phyloP scores from a whole-genome alignment of 2,113 vertebrate genomes.

The Pseudorectes ferrugineus region DNA sequence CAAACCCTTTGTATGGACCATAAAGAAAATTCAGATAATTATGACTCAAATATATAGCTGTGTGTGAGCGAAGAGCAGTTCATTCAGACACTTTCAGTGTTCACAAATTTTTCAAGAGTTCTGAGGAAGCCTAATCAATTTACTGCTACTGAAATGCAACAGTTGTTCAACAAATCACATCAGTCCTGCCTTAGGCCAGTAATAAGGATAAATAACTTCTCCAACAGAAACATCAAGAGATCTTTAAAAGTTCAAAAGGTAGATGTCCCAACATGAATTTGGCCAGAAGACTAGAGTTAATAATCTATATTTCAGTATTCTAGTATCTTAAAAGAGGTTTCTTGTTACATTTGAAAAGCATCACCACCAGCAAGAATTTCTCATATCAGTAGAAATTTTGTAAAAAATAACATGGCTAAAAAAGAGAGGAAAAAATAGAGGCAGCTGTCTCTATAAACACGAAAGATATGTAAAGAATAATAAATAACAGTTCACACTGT shows the following conservation, averaged over 20 bases:
- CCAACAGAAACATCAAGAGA: not conserved
- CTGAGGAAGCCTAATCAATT: conserved; percentile 6
- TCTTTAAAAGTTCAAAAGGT: not conserved
- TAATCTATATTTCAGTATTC: not conserved
- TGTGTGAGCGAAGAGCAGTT: not conserved
- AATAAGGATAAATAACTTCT: conserved; percentile 20
- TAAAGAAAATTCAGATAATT: not conserved
- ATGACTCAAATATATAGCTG: not conserved
- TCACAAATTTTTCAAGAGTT: not conserved
- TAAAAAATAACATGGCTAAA: not conserved
- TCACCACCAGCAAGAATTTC: not conserved
- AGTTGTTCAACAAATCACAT: not conserved
- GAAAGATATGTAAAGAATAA: not conserved
- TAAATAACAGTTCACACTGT: not conserved
- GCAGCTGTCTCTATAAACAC: not conserved
- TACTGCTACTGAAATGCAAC: not conserved
- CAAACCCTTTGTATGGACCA: not conserved
- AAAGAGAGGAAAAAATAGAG: not conserved
- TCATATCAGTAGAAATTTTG: not conserved
- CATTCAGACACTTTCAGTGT: not conserved
- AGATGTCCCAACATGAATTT: not conserved
- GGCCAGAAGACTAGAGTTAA: not conserved
- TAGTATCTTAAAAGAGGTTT: not conserved
- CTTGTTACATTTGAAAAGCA: not conserved
- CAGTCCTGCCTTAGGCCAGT: not conserved